phyloP scores from a whole-genome alignment of 1,140 invertebrate genomes.

The Zaprionus tsacasi region DNA sequence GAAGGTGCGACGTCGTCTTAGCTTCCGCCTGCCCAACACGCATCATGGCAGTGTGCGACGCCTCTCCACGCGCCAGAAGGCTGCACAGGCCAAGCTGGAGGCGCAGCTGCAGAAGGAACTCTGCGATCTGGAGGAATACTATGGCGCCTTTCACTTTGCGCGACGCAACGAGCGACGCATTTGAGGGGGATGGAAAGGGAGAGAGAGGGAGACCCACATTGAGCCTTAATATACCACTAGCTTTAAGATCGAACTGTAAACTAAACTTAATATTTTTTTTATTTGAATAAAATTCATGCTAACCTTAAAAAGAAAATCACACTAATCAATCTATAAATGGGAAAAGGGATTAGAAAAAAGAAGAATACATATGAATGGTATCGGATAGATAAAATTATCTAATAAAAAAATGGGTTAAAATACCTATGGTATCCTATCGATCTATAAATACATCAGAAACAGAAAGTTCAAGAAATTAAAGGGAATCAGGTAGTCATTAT shows the following conservation, averaged over 20 bases:
- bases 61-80: conserved; percentile 43
- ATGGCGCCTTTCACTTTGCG: conserved; percentile 67
- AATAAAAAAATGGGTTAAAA: too few relatives aligned
- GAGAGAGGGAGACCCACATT: neutral
- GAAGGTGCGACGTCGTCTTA: conserved; percentile 56
- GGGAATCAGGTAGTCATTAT: too few relatives aligned
- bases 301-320: neutral
- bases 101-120: conserved; percentile 60
- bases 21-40: conserved; percentile 48
- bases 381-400: too few relatives aligned
- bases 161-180: conserved; percentile 57
- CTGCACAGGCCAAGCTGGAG: conserved; percentile 53
- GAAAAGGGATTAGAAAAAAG: too few relatives aligned
- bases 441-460: too few relatives aligned
- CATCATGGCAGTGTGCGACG: conserved; percentile 39
- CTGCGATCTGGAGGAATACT: conserved; percentile 69
- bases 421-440: too few relatives aligned
- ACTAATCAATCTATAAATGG: too few relatives aligned
- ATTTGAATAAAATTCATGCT: conserved; percentile 43
- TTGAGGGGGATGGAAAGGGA: conserved; percentile 1
- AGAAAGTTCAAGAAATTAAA: too few relatives aligned
- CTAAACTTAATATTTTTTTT: neutral
- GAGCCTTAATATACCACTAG: conserved; percentile 63
- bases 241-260: conserved; percentile 30
- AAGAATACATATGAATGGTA: too few relatives aligned